Percentiles rank a stretch among this genome's conserved stretches.
Conservation (phyloP, 2,113 vertebrate species). For the Python bivittatus region DNA sequence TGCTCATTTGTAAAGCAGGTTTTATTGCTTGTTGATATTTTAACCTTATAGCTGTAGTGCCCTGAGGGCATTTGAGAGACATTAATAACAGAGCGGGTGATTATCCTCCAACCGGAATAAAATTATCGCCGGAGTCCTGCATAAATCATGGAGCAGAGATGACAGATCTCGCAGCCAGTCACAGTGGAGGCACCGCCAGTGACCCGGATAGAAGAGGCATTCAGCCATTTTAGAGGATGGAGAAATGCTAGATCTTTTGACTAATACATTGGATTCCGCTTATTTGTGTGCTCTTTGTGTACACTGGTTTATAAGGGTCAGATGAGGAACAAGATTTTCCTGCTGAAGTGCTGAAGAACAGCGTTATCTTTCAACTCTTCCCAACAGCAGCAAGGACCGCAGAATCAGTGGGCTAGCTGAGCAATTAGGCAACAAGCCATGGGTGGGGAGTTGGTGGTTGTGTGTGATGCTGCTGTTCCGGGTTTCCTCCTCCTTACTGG, state of each 20-base stretch:
- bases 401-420: not conserved
- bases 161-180: conserved; percentile 50
- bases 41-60: conserved; percentile 63
- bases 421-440: not conserved
- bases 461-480: not conserved
- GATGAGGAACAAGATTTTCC: conserved; percentile 60
- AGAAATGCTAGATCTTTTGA: conserved; percentile 1
- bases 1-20: conserved; percentile 44
- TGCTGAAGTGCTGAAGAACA: conserved; percentile 67
- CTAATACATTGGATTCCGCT: not conserved
- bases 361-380: conserved; percentile 33
- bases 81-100: conserved; percentile 63
- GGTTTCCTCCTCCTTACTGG: not conserved
- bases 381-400: not conserved
- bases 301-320: conserved; percentile 60
- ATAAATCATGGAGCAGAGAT: conserved; percentile 64
- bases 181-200: conserved; percentile 26
- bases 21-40: conserved; percentile 63
- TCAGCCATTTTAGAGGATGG: conserved; percentile 56
- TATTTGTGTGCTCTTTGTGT: conserved; percentile 58
- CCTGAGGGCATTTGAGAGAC: conserved; percentile 56
- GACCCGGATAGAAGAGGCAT: conserved; percentile 53
- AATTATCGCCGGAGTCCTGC: conserved; percentile 46
- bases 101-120: conserved; percentile 64
- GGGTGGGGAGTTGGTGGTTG: not conserved